Base-by-base conservation (phyloP, 2,888 invertebrate genomes). In the Gasteruption jaculator region DNA sequence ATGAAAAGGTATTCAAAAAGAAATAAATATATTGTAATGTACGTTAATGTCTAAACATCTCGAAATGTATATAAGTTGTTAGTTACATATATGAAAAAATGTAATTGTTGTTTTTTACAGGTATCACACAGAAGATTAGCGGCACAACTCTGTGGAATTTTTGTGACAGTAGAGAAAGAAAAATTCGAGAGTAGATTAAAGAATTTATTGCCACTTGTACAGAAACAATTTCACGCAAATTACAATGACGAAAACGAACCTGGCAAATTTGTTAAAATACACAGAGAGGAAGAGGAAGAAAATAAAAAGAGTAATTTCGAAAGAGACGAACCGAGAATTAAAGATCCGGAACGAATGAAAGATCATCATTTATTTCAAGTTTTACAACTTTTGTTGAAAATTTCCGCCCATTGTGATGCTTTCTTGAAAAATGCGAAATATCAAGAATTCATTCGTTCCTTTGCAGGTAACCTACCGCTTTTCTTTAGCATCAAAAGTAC, bases 361-460 rank as follows among this genome's bases (percentile, higher is more conserved):
- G 88, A 88, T 63, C 87, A 88, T 65, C 82, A 85, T 59, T 58
- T 85, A 8, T 87, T 85, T 54, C 87, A 87, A 72, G 76, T 84
- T 16, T 73, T 88, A 46, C 83, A 86, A 54, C 72, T 87, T 38
- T 69, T 87, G 4, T 72, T 85, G 0, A 86, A 82, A 63, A 77
- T 90, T 12, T 78, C 81, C 1, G 71, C 77, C 11, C 73, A 79
- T 46, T 86, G 85, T 65, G 73, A 81, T 1, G 63, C 69, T 0
- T 76, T 80, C 56, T 61, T 88, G 41, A 76, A 76, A 10, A 74
- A 74, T 48, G 67, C 71, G 3, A 73, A 74, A 25, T 74, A 72
- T 1, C 66, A 68, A 19, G 73, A 76, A 34, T 71, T 77, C 3
- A 79, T 85, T 45, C 43, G 53, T 31, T 58, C 46, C 5, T 60